Conservation (phyloP, 2,113 vertebrate species). For the Tautogolabrus adspersus region DNA sequence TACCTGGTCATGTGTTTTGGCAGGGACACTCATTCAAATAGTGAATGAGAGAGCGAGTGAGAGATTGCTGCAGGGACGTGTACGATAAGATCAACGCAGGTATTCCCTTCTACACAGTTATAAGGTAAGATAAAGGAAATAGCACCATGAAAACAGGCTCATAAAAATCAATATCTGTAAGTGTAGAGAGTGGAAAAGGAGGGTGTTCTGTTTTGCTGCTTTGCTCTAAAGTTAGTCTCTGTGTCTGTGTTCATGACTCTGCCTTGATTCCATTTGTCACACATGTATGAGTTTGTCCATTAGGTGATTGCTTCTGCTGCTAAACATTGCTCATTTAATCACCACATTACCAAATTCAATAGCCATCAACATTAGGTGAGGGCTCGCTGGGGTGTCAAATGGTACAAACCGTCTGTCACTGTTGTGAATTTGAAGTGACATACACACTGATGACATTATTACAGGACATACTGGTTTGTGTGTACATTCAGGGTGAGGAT, state of each 20-base stretch:
- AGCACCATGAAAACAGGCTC: too few species aligned
- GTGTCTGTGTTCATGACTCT: neutral
- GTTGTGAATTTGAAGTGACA: slow-evolving; percentile 28
- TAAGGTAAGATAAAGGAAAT: slow-evolving; percentile 73
- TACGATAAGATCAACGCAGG: slow-evolving; percentile 42
- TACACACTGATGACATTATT: slow-evolving; percentile 44
- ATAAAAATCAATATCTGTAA: neutral
- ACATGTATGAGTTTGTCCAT: slow-evolving; percentile 64
- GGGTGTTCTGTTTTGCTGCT: neutral
- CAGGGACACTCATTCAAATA: slow-evolving; percentile 78
- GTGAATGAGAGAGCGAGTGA: slow-evolving; percentile 48
- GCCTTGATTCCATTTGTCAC: slow-evolving; percentile 69
- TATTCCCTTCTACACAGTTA: slow-evolving; percentile 25
- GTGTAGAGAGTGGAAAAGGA: neutral
- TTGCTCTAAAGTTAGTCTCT: slow-evolving; percentile 1
- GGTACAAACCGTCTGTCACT: slow-evolving; percentile 28
- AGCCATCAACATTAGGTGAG: slow-evolving; percentile 63
- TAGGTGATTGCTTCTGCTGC: slow-evolving; percentile 70
- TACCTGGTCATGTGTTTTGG: slow-evolving; percentile 78
- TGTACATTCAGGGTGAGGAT: slow-evolving; percentile 75
- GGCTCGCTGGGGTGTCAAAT: slow-evolving; percentile 52
- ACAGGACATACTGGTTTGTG: slow-evolving; percentile 77
- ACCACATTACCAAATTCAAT: slow-evolving; percentile 71
- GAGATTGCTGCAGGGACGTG: slow-evolving; percentile 53
- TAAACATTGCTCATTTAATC: slow-evolving; percentile 72